Conservation (phyloP, 2,888 invertebrate genomes). For the Drosophila colorata region DNA sequence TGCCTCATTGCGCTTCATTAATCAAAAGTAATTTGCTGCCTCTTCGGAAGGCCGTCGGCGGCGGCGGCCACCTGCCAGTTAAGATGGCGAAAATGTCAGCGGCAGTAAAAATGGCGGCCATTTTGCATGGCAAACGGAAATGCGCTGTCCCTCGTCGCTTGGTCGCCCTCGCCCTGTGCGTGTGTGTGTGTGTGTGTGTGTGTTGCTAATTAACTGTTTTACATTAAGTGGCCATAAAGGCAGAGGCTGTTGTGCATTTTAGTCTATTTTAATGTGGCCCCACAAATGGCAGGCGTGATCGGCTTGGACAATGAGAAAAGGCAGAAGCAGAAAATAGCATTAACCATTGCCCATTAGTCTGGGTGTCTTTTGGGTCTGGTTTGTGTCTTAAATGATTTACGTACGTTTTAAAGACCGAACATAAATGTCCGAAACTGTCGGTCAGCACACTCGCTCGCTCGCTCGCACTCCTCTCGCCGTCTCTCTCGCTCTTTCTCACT, state of each 20-base stretch:
- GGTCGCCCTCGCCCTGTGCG: neutral
- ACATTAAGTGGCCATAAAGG: constrained; percentile 79
- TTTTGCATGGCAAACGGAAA: constrained; percentile 62
- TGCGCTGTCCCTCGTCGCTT: constrained; percentile 1
- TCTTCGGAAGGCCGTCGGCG: constrained; percentile 34
- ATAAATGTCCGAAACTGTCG: constrained; percentile 54
- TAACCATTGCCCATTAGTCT: constrained; percentile 43
- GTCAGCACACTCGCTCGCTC: neutral
- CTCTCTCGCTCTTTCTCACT: neutral
- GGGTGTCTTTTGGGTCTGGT: constrained; percentile 24
- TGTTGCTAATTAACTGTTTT: constrained; percentile 78
- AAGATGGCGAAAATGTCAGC: constrained; percentile 69
- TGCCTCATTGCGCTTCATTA: constrained; percentile 72
- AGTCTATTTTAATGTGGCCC: constrained; percentile 72
- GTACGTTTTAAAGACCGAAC: constrained; percentile 67
- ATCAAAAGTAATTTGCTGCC: constrained; percentile 77
- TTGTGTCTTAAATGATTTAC: constrained; percentile 70
- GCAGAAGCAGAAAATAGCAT: constrained; percentile 5
- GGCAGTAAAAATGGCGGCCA: constrained; percentile 66
- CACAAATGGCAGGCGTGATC: constrained; percentile 73
- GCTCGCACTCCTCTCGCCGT: too few species aligned
- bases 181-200: constrained; percentile 34
- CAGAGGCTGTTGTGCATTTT: constrained; percentile 59
- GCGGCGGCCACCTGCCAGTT: constrained; percentile 51
- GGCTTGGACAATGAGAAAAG: constrained; percentile 66